phyloP scores from a whole-genome alignment of 2,888 invertebrate genomes.

The Cacoxenus indagator region DNA sequence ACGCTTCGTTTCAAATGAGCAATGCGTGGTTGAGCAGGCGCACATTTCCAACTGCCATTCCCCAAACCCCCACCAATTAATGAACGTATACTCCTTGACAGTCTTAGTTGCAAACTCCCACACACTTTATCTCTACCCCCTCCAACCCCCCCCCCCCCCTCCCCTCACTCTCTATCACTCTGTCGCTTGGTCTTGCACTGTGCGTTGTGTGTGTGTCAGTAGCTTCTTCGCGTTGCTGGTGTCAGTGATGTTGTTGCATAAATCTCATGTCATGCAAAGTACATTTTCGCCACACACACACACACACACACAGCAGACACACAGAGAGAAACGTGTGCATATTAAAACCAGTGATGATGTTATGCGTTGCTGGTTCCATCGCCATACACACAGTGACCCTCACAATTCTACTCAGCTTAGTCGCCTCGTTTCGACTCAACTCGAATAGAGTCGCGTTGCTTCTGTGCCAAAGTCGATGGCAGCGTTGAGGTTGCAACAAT shows the following conservation, averaged over 20 bases:
- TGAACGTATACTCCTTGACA: neutral
- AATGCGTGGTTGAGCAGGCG: slow-evolving; percentile 9
- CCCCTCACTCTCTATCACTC: too few species aligned
- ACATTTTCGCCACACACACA: slow-evolving; percentile 10
- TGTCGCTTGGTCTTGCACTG: too few species aligned
- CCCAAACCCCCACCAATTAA: too few species aligned
- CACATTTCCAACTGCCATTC: too few species aligned
- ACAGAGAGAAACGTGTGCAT: neutral
- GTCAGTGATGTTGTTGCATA: slow-evolving; percentile 41
- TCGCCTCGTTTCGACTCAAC: neutral
- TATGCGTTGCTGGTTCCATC: neutral
- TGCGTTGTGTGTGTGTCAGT: neutral
- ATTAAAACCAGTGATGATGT: slow-evolving; percentile 1
- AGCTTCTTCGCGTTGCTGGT: slow-evolving; percentile 20
- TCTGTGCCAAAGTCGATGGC: neutral
- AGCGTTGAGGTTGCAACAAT: neutral
- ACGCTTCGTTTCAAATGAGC: slow-evolving; percentile 17
- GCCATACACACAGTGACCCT: too few species aligned
- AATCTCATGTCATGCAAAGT: slow-evolving; percentile 46
- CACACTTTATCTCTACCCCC: too few species aligned
- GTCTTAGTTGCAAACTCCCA: neutral
- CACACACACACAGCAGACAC: neutral
- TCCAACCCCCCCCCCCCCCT: too few species aligned
- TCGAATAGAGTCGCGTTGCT: neutral
- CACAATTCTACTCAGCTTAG: neutral